A percentile compares a stretch with the other conserved stretches of the same genome.
Evolutionary conservation across 1,140 invertebrate species (phyloP).

Genomic region (Polyergus mexicanus): DNA sequence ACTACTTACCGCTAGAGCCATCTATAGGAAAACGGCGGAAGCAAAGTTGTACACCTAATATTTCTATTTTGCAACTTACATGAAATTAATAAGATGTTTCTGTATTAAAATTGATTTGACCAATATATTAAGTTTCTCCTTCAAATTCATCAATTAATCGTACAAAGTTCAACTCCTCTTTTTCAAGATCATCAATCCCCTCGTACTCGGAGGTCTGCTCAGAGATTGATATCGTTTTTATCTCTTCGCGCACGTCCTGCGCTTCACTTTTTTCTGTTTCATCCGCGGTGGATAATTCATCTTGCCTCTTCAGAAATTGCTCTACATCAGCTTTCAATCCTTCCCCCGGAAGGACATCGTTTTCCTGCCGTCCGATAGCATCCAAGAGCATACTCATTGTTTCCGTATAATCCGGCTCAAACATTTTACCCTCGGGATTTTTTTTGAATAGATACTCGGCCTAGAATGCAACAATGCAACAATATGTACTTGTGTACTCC

Average conservation of each 20-base stretch:
- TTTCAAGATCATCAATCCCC: background rate
- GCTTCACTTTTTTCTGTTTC: background rate
- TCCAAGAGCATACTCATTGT: slow-evolving; percentile 69
- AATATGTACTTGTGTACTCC: background rate
- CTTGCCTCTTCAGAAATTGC: slow-evolving; percentile 2
- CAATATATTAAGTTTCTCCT: background rate
- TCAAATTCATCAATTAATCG: background rate
- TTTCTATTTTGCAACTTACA: background rate
- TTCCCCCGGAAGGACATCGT: slow-evolving; percentile 60
- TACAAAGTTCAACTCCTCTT: slow-evolving; percentile 1
- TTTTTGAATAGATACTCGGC: slow-evolving; percentile 88
- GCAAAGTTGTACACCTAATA: too few relatives aligned
- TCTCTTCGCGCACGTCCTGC: background rate
- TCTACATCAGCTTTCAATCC: slow-evolving; percentile 35
- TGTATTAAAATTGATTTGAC: background rate
- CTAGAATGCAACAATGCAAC: slow-evolving; percentile 23
- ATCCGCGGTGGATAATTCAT: background rate
- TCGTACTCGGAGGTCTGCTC: background rate
- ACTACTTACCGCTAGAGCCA: too few relatives aligned
- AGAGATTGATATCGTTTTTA: background rate
- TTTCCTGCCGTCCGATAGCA: slow-evolving; percentile 62
- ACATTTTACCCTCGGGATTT: slow-evolving; percentile 87
- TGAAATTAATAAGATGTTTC: background rate
- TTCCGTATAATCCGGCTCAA: slow-evolving; percentile 86
- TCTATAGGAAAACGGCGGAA: too few relatives aligned